Evolutionary conservation across 2,797 vertebrate species (phyloP), one percentile per base, ranked within the genome.

Genomic region (Sebastes nivosus): DNA sequence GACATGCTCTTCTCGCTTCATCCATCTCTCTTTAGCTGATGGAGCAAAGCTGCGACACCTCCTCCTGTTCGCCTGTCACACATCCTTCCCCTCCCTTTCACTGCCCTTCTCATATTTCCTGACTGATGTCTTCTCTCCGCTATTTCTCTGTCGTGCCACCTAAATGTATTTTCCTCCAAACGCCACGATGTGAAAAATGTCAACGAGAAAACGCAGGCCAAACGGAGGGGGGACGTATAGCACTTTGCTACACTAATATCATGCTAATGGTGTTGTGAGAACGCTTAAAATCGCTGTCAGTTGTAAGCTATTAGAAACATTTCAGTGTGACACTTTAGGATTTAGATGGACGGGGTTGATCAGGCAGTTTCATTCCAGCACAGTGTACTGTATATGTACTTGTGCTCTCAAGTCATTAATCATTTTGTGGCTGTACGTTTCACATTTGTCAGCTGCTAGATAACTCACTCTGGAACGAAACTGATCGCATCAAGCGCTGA

Each of bases 21-120:
- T 92, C 81, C 72, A 75, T 91, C 87, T 89, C 75, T 71, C 77
- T 92, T 90, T 79, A 76, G 82, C 69, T 89, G 93, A 93, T 79
- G 86, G 74, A 80, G 86, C 78, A 82, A 83, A 84, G 87, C 86
- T 86, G 86, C 79, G 82, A 88, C 84, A 78, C 87, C 55, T 72
- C 86, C 81, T 75, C 72, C 81, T 88, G 74, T 79, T 81, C 65
- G 71, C 70, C 30, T 36, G 52, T 83, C 87, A 70, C 54, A 72
- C 79, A 88, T 85, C 79, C 78, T 79, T 80, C 84, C 77, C 24
- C 83, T 70, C 24, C 63, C 80, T 85, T 72, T 75, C 50, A 54
- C 77, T 57, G 72, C 79, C 87, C 70, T 18, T 76, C 85, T 89
- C 82, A 83, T 88, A 81, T 79, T 79, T 85, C 79, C 85, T 90